Evolutionary conservation across 2,888 invertebrate species (phyloP), one percentile per base, ranked within the genome.

Genomic region (Epistrophella euchroma): DNA sequence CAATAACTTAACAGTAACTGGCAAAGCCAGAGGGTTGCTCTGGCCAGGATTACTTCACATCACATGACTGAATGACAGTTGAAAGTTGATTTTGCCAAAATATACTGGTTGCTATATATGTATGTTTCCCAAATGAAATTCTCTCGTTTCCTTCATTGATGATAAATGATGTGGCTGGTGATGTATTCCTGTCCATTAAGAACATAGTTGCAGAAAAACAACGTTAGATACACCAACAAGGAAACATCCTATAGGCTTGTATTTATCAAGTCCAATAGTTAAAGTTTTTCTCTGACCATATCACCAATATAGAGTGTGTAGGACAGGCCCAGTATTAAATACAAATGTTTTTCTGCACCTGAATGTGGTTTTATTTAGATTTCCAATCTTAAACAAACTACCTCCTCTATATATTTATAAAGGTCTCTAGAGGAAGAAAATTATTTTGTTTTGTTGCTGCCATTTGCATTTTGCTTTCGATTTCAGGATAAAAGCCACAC

Each of bases 121-220:
- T 43, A 35, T 71, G 50, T 58, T 58, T 37, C 7, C 56, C 55
- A 50, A 58, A 58, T 52, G 68, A 56, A 37, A 35, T 37, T 68
- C 25, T 37, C 66, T 50, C 64, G 40, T 68, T 25, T 43, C 35
- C 40, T 60, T 40, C 60, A 43, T 58, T 35, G 52, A 73, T 85
- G 84, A 84, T 84, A 72, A 52, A 84, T 80, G 75, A 79, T 52
- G 71, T 76, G 84, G 71, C 83, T n/a, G 70, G 77, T 78, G 70
- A 50, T 80, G 50, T 68, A 73, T 85, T 70, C 56, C 52, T 56
- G 76, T 81, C 81, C 73, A 77, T 80, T 80, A 73, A 43, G 62
- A 76, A 62, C 77, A 73, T 62, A 73, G 76, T 85, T 85, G 25
- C 25, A 7, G 81, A 45, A 73, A 72, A 73, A 43, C 15, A 0